phyloP scores from a whole-genome alignment of 2,113 vertebrate genomes.

The Entelurus aequoreus region DNA sequence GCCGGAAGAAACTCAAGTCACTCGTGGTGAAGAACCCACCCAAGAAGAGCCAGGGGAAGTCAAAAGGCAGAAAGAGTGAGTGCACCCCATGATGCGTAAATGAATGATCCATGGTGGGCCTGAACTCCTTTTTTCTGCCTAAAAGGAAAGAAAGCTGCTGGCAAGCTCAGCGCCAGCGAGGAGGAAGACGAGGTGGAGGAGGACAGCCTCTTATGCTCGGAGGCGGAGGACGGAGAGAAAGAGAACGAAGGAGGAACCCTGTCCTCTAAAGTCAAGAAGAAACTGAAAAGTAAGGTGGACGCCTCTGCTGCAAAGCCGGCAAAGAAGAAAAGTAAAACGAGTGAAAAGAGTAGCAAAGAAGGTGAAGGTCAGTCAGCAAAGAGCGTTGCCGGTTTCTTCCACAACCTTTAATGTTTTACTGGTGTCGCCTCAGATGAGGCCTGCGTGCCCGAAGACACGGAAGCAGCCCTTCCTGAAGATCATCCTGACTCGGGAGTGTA shows the following conservation, averaged over 20 bases:
- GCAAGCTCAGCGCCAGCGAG: slow-evolving; percentile 46
- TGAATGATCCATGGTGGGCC: not conserved
- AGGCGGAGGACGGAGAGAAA: slow-evolving; percentile 70
- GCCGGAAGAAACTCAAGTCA: slow-evolving; percentile 71
- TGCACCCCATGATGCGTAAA: not conserved
- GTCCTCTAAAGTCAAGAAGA: slow-evolving; percentile 52
- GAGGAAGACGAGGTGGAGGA: slow-evolving; percentile 45
- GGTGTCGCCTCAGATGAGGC: slow-evolving; percentile 37
- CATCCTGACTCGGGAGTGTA: slow-evolving; percentile 40
- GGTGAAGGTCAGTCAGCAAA: slow-evolving; percentile 5
- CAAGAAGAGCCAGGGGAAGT: slow-evolving; percentile 32
- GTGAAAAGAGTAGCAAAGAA: slow-evolving; percentile 19
- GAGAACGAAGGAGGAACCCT: slow-evolving; percentile 71
- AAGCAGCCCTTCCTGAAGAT: slow-evolving; percentile 37
- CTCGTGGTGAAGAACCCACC: slow-evolving; percentile 26
- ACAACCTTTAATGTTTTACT: not conserved
- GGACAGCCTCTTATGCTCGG: slow-evolving; percentile 22
- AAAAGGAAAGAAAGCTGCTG: slow-evolving; percentile 36
- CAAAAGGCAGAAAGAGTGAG: slow-evolving; percentile 35
- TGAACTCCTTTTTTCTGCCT: not conserved
- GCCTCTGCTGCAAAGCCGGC: slow-evolving; percentile 36
- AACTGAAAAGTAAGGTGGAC: slow-evolving; percentile 53
- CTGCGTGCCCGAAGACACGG: slow-evolving; percentile 31
- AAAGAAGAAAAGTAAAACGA: slow-evolving; percentile 33
- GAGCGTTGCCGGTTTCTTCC: not conserved